Evolutionary conservation across 2,797 vertebrate species (phyloP), one percentile per base, ranked within the genome.

Genomic region (Sorex maritimensis): DNA sequence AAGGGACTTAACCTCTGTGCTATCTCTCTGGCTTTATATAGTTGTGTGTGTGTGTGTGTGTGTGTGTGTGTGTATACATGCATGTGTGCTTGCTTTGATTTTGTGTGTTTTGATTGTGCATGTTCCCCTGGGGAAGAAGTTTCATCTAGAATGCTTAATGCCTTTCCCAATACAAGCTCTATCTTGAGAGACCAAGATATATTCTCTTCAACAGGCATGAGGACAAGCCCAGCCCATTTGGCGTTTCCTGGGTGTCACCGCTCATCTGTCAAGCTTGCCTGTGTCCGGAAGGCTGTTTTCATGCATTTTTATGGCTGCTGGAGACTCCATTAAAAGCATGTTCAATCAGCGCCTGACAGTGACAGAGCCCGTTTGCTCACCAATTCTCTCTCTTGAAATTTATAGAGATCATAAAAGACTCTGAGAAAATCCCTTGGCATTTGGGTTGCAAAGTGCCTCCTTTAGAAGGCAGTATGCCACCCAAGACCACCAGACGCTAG

Each of bases 401-500:
- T 94, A 95, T 94, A 81, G 90, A 88, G 92, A 92, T 92, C 82
- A 34, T 95, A 96, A 96, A 97, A 96, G 88, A 89, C 90, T 81
- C 17, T 0, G 46, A 90, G 90, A 82, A 94, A 90, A 94, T 92
- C 94, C 94, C 49, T 84, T 8, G 0, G 86, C 78, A 30, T 71
- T 75, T 67, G 72, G 68, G 34, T 90, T 95, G 81, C 85, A 81
- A 83, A 91, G 81, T 69, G 30, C 86, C 92, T 88, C 65, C 63
- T 94, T 94, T 85, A 72, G 94, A 86, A 69, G 75, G 68, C 72
- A 75, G 34, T 9, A 28, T 58, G 88, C 80, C 67, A 49, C 91
- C 17, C 55, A 79, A 86, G 74, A 55, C 63, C 2, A 30, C 23
- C 30, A 55, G 69, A 90, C 58, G 0, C 67, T 78, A 75, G 34